Percentiles rank a stretch among this genome's conserved stretches.
Evolutionary conservation across 1,140 invertebrate genomes (phyloP).

Genomic region (Calliopsis andreniformis): DNA sequence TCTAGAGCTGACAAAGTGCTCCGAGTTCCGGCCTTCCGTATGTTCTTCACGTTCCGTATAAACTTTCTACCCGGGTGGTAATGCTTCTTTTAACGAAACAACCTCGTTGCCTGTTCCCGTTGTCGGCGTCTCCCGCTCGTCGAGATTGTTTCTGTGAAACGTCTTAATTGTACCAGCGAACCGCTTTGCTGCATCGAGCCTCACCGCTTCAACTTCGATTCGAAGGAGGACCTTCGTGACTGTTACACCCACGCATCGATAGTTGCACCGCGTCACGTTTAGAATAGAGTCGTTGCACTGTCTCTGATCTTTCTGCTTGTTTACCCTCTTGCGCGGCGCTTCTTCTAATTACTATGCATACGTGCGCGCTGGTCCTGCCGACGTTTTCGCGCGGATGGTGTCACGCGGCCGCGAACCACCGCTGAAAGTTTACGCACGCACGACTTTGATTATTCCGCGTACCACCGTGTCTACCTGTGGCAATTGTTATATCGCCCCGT

Average conservation of each 20-base stretch:
- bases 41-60: slow-evolving; percentile 44
- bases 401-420: slow-evolving; percentile 9
- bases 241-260: too few species aligned
- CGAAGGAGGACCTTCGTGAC: too few species aligned
- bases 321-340: too few species aligned
- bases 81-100: slow-evolving; percentile 50
- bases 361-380: not conserved
- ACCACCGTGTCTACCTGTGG: slow-evolving; percentile 22
- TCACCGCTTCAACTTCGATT: too few species aligned
- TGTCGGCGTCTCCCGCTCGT: not conserved
- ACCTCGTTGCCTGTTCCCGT: slow-evolving; percentile 12
- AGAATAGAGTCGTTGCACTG: too few species aligned
- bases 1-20: slow-evolving; percentile 42
- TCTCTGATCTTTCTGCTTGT: not conserved
- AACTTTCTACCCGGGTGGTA: slow-evolving; percentile 48
- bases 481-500: slow-evolving; percentile 3
- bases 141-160: slow-evolving; percentile 27
- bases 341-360: too few species aligned
- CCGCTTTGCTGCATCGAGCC: not conserved
- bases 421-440: slow-evolving; percentile 11
- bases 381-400: not conserved
- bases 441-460: slow-evolving; percentile 60
- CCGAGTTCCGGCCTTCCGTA: slow-evolving; percentile 39
- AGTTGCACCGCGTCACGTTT: too few species aligned
- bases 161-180: slow-evolving; percentile 38